Percentiles rank a stretch among this genome's conserved stretches.
These are phyloP conservation scores for Drosophila oshimai DNA, from an alignment of 1,140 invertebrate species.

Conservation along the genomic window DNA sequence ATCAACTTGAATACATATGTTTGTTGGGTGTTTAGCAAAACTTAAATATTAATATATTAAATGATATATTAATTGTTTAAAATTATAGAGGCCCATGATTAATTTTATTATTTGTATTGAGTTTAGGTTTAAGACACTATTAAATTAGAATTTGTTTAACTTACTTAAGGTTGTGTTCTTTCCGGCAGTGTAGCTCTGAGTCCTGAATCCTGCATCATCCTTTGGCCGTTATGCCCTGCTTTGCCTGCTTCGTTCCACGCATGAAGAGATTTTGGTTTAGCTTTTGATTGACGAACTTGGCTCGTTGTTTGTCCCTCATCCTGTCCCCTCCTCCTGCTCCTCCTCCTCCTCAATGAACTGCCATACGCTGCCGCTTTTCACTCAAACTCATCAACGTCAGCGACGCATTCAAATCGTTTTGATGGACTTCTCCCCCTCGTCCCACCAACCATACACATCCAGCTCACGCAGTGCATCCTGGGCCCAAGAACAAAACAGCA, in stretches of 20 bases:
- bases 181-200: neutral
- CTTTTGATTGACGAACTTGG: constrained; percentile 80
- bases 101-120: no score
- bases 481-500: constrained; percentile 53
- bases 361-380: constrained; percentile 65
- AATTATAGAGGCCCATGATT: no score
- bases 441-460: constrained; percentile 1
- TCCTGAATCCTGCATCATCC: constrained; percentile 35
- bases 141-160: no score
- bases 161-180: no score
- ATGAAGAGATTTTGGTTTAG: constrained; percentile 79
- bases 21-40: no score
- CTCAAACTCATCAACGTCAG: constrained; percentile 82
- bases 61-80: no score
- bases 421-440: constrained; percentile 60
- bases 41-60: no score
- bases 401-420: constrained; percentile 82
- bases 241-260: constrained; percentile 51
- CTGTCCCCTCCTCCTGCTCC: constrained; percentile 2
- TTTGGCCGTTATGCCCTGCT: constrained; percentile 53
- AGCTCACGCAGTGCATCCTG: constrained; percentile 56
- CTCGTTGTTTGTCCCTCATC: constrained; percentile 47
- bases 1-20: no score
- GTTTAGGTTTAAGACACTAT: no score
- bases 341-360: neutral